phyloP scores from a whole-genome alignment of 1,140 invertebrate genomes.

The Phymastichus coffea region DNA sequence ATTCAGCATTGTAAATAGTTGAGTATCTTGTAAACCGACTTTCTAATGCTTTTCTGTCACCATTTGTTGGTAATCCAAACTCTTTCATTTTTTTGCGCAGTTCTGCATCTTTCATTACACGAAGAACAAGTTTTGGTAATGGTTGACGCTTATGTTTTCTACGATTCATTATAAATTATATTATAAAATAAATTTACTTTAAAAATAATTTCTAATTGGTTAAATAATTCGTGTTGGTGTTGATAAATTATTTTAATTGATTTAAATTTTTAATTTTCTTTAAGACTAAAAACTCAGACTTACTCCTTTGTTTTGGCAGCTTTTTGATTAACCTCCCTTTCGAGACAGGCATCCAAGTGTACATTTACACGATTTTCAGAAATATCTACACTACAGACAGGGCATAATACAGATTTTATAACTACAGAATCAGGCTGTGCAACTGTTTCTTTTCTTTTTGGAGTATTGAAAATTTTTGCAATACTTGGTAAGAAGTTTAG shows the following conservation, averaged over 20 bases:
- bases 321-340: slow-evolving; percentile 34
- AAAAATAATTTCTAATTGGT: slow-evolving; percentile 1
- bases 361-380: slow-evolving; percentile 53
- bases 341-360: slow-evolving; percentile 61
- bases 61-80: slow-evolving; percentile 53
- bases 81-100: slow-evolving; percentile 58
- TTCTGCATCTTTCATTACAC: slow-evolving; percentile 59
- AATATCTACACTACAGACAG: slow-evolving; percentile 58
- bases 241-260: background rate
- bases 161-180: slow-evolving; percentile 21
- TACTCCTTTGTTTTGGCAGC: slow-evolving; percentile 28
- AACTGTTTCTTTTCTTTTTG: slow-evolving; percentile 35
- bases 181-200: background rate
- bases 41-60: slow-evolving; percentile 55
- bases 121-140: slow-evolving; percentile 60
- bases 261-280: too few species aligned
- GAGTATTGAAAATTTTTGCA: slow-evolving; percentile 41
- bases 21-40: slow-evolving; percentile 52
- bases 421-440: background rate
- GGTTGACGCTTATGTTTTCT: slow-evolving; percentile 47
- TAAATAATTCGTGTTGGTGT: slow-evolving; percentile 3
- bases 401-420: slow-evolving; percentile 52
- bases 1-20: slow-evolving; percentile 57
- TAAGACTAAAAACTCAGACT: slow-evolving; percentile 2
- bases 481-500: slow-evolving; percentile 30